Evolutionary conservation across 2,797 vertebrate species (phyloP), one percentile per base, ranked within the genome.

Genomic region (Serranus cabrilla): DNA sequence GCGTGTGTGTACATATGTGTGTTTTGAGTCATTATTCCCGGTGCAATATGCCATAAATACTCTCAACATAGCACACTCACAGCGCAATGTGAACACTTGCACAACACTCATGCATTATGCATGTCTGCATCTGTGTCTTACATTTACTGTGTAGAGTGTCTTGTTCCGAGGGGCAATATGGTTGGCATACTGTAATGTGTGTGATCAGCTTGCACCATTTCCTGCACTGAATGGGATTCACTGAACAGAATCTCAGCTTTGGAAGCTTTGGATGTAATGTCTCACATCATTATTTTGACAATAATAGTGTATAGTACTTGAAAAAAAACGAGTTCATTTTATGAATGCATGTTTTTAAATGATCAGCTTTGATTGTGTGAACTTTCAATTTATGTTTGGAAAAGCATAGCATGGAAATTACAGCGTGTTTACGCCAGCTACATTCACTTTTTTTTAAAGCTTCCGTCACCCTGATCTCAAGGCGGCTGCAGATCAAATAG

Each of bases 31-130:
- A 85, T 81, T 83, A 87, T 87, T 88, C 83, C 75, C 25, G 0
- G 37, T 20, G 57, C 80, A 90, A 90, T 85, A 88, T 86, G 87
- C 77, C 82, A 86, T 92, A 89, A 91, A 93, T 84, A 80, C 80
- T 85, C 72, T 86, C 80, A 85, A 85, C 85, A 86, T 82, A 62
- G 78, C 75, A 81, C 79, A 74, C 80, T 88, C 57, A 55, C 77
- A 81, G 77, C 16, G 63, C 83, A 82, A 80, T 85, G 86, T 83
- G 87, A 89, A 89, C 87, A 85, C 85, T 89, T 87, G 74, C 87
- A 81, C 81, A 78, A 80, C 47, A 61, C 80, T 91, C 77, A 91
- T 94, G 89, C 87, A 94, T 94, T 86, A 93, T 93, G 87, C 80
- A 94, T 92, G 81, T 61, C 65, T 79, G 86, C 89, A 87, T 91